Percentiles rank a stretch among this genome's conserved stretches.
Conservation (phyloP, 2,113 vertebrate genomes). For the Acrocephalus arundinaceus region DNA sequence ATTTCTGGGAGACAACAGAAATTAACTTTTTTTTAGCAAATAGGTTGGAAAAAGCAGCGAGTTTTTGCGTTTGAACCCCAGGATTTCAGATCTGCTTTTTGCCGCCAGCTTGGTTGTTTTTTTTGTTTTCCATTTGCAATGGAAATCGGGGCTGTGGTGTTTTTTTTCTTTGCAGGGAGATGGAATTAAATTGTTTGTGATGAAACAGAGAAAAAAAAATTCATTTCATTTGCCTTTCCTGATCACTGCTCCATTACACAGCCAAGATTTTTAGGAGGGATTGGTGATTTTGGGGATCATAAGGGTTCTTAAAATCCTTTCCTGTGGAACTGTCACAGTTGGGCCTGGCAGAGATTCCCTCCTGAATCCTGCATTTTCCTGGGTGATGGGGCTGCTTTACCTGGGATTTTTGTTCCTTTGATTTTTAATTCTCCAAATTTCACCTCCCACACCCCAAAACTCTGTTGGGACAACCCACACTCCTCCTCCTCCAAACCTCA, state of each 20-base stretch:
- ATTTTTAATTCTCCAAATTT: background rate
- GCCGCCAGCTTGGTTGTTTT: background rate
- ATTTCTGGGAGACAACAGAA: background rate
- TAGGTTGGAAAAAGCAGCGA: background rate
- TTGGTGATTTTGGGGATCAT: background rate
- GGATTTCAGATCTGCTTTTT: conserved; percentile 6
- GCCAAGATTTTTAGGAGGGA: background rate
- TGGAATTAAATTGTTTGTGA: background rate
- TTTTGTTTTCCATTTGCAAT: background rate
- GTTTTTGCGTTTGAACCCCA: background rate
- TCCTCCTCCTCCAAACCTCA: background rate
- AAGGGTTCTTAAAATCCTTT: background rate
- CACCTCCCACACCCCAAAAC: background rate
- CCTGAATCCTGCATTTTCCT: rapidly evolving
- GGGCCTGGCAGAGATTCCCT: background rate
- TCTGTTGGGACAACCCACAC: background rate
- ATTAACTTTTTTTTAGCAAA: background rate
- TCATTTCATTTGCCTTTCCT: background rate
- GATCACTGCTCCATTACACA: rapidly evolving
- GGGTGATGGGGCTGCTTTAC: rapidly evolving
- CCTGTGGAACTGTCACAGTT: background rate
- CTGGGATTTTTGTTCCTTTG: background rate
- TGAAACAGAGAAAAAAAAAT: background rate
- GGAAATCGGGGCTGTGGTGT: background rate
- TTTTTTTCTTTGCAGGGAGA: background rate